A percentile compares a stretch with the other conserved stretches of the same genome.
phyloP scores from a whole-genome alignment of 2,113 vertebrate species.

The Forbesichthys papilliferus region DNA sequence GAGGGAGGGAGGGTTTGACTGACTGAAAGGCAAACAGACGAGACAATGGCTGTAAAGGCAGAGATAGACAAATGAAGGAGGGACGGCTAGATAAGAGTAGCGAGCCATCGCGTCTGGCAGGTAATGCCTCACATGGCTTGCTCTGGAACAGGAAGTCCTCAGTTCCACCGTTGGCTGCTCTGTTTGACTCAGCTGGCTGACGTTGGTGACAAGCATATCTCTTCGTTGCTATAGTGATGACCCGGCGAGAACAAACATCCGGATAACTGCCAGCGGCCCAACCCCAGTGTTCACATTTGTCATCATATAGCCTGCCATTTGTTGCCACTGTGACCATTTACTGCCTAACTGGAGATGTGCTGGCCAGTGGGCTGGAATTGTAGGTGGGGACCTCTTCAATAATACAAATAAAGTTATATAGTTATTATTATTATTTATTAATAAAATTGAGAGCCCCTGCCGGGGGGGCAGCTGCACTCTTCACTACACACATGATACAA shows the following conservation, averaged over 20 bases:
- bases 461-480: no score
- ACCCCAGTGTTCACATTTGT: constrained; percentile 13
- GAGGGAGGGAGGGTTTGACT: constrained; percentile 9
- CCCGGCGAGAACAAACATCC: constrained; percentile 63
- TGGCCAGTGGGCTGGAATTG: no score
- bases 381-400: no score
- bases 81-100: not conserved
- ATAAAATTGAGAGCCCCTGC: no score
- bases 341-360: no score
- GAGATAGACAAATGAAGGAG: constrained; percentile 8
- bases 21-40: constrained; percentile 32
- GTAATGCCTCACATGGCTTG: constrained; percentile 19
- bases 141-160: constrained; percentile 72
- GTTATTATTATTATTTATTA: not conserved
- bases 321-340: no score
- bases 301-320: not conserved
- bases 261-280: not conserved
- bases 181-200: constrained; percentile 61
- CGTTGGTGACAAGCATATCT: constrained; percentile 47
- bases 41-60: not conserved
- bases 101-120: not conserved
- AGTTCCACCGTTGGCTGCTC: constrained; percentile 48
- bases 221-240: constrained; percentile 54
- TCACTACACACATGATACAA: no score
- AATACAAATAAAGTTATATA: not conserved